Percentiles rank a stretch among this genome's conserved stretches.
phyloP scores from a whole-genome alignment of 2,797 vertebrate genomes.

The Borostomias antarcticus region DNA sequence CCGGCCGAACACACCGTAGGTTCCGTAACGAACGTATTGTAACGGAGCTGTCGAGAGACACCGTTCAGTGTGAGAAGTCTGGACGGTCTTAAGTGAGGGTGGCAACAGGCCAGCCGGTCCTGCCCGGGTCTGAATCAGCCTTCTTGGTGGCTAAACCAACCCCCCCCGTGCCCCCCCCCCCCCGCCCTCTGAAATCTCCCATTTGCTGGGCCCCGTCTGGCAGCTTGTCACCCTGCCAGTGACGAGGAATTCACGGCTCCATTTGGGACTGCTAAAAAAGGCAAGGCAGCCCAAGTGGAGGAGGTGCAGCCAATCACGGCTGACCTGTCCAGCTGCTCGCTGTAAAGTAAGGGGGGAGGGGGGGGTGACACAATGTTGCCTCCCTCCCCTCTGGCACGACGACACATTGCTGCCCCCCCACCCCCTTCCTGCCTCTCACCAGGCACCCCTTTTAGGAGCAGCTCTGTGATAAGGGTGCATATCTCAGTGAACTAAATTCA shows the following conservation, averaged over 20 bases:
- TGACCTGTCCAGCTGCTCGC: slow-evolving; percentile 78
- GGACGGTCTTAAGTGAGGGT: too few relatives aligned
- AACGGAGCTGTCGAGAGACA: too few relatives aligned
- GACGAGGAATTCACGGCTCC: slow-evolving; percentile 87
- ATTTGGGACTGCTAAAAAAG: slow-evolving; percentile 92
- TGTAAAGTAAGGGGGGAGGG: slow-evolving; percentile 71
- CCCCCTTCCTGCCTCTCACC: slow-evolving; percentile 28
- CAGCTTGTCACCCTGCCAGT: slow-evolving; percentile 85
- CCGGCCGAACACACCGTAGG: too few relatives aligned
- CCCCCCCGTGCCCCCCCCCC: slow-evolving; percentile 61
- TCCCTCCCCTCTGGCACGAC: slow-evolving; percentile 50
- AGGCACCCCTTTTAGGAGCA: slow-evolving; percentile 62
- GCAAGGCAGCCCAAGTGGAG: slow-evolving; percentile 92
- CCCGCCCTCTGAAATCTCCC: slow-evolving; percentile 80
- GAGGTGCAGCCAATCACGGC: slow-evolving; percentile 83
- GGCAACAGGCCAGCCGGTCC: slow-evolving; percentile 61
- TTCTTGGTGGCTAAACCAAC: slow-evolving; percentile 46
- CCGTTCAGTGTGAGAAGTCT: too few relatives aligned
- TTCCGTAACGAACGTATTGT: too few relatives aligned
- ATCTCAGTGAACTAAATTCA: slow-evolving; percentile 63
- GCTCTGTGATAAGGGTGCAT: slow-evolving; percentile 65
- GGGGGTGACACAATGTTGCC: slow-evolving; percentile 51
- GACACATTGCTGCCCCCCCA: slow-evolving; percentile 19
- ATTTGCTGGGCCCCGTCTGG: slow-evolving; percentile 86
- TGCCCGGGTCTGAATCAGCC: slow-evolving; percentile 53